Evolutionary conservation across 2,113 vertebrate genomes (phyloP).

Genomic region (Scomber japonicus): DNA sequence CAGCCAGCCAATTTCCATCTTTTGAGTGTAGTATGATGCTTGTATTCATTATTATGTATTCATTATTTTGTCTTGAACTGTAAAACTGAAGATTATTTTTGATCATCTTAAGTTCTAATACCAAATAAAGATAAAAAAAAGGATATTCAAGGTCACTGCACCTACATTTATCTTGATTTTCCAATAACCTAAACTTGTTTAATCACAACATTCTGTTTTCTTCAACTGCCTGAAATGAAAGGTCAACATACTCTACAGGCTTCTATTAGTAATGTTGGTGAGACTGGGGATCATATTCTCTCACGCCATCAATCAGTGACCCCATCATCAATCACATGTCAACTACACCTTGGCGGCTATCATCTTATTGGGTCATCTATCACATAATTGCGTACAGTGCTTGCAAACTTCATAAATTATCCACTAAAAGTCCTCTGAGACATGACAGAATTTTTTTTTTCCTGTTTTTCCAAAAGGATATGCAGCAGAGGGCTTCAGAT

Average conservation of each 20-base stretch:
- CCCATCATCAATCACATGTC: slow-evolving; percentile 62
- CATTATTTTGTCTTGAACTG: too few species aligned
- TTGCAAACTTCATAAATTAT: slow-evolving; percentile 48
- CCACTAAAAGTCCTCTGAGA: slow-evolving; percentile 40
- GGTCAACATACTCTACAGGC: not conserved
- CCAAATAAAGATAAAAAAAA: not conserved
- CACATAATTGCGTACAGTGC: slow-evolving; percentile 65
- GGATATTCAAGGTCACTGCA: slow-evolving; percentile 13
- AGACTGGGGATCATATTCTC: slow-evolving; percentile 29
- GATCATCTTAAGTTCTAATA: too few species aligned
- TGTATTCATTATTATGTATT: too few species aligned
- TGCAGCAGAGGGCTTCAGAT: not conserved
- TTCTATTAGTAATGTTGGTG: slow-evolving; percentile 12
- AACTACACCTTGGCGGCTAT: slow-evolving; percentile 44
- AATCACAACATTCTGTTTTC: not conserved
- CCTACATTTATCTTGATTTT: not conserved
- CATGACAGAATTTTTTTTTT: slow-evolving; percentile 16
- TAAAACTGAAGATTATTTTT: too few species aligned
- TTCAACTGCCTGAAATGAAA: not conserved
- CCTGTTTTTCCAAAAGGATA: not conserved
- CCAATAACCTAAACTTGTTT: not conserved
- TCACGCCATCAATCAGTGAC: slow-evolving; percentile 57
- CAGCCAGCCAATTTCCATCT: too few species aligned
- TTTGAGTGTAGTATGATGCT: too few species aligned
- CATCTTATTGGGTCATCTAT: slow-evolving; percentile 62